Base-by-base conservation (phyloP, 1,140 invertebrate species). In the Nautilus pompilius region DNA sequence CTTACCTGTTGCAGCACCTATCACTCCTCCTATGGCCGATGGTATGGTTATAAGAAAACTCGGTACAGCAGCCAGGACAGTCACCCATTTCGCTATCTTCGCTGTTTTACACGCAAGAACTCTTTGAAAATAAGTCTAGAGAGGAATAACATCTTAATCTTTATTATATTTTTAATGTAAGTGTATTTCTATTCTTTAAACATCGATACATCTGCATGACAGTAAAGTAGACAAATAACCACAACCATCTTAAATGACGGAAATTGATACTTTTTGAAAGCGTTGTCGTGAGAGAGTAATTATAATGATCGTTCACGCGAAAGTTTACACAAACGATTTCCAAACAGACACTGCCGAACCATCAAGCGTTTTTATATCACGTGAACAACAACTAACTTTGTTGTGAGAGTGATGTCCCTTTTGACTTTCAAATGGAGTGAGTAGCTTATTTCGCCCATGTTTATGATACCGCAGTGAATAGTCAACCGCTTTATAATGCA, bases 81-180 rank as follows among this genome's bases (percentile, higher is more conserved):
- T 64, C 17, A 69, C 36, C 17, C 29, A 46, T 54, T 63, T 45
- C 22, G 72, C 72, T 5, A 69, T 48, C 1, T 15, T n/a, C 20
- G 58, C 62, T 0, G 58, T 59, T 34, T 53, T 64, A 3, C 65
- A 62, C 1, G 69, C 62, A 51, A 74, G 46, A 2, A 68, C 69
- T 17, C 69, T 30, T 53, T 71, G 69, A 56, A 69, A 74, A 61
- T 68, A 69, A 48, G 64, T 67, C 70, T 72, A 51, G 6, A 54
- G 33, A 53, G 54, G 2, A 24, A 4, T 6, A 36, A 26, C 6
- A 61, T 53, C 24, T 5, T 30, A 29, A 48, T 58, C 20, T 6
- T 5, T 8, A 10, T 53, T 13, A 24, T 24, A 53, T 13, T 17
- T 24, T 53, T 53, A 17, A 15, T 53, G 10, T 53, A 17, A 53